Base-by-base conservation (phyloP, 2,888 invertebrate species). In the Labia minor region DNA sequence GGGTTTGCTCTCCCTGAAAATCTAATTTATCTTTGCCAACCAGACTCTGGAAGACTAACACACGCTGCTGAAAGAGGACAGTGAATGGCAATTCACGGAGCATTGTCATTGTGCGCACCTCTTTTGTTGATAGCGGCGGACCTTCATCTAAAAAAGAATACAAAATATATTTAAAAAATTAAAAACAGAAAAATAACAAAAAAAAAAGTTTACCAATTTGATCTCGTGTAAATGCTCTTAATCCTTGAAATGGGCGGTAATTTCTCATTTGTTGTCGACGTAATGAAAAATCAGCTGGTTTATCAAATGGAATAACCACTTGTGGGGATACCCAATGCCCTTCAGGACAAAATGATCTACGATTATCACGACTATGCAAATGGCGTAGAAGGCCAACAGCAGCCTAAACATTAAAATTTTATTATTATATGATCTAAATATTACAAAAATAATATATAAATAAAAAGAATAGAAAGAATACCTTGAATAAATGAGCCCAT, bases 81-180 rank as follows among this genome's bases (percentile, higher is more conserved):
- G 95, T 88, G 78, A 98, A 99, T 0, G 98, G 98, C 69, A 98
- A 86, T 77, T 96, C 93, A 68, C 90, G 86, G 18, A 98, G 79
- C 69, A 98, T 87, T 0, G 93, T 92, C 62, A 95, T 81, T 1
- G 92, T 90, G 67, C 95, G 83, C 37, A 92, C 84, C 78, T 96
- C 95, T 70, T 89, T 90, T 4, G 90, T 90, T 0, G 94, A 91
- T 70, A 95, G 78, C 0, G 92, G 92, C 1, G 92, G 92, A 0
- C 89, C 86, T 70, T 90, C 89, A 72, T 90, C 90, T 82, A 81
- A 74, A 80, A 77, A 69, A 71, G 71, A 49, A 64, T n/a, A n/a
- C n/a, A 64, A 19, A 68, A 67, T 26, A 10, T 62, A 62, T 19
- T 65, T 62, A 19, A 18, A 65, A 11, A 18, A 19, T 14, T 65